Base-by-base conservation (phyloP, 2,888 invertebrate genomes). In the Zonitis immaculata region DNA sequence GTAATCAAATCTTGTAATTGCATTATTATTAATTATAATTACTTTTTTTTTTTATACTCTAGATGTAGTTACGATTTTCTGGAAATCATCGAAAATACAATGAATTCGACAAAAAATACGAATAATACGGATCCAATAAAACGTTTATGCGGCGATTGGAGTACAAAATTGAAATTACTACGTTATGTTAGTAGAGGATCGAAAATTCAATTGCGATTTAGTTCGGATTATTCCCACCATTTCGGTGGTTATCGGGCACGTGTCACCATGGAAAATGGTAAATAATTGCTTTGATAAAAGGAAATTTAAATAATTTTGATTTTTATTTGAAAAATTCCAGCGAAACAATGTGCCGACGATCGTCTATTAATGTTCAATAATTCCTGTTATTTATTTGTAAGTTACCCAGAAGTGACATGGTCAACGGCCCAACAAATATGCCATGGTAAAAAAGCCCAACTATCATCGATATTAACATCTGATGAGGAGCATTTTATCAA, bases 51-150 rank as follows among this genome's bases (percentile, higher is more conserved):
- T n/a, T n/a, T n/a, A n/a, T n/a, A n/a, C 54, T 74, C 22, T 79
- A 90, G 90, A 58, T 91, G 90, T 79, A 84, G 84, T 65, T 91
- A 89, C 76, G 91, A 91, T 73, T 89, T 82, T 71, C 70, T 90
- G 67, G 86, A 88, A 75, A 82, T 89, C 61, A 77, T 79, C 46
- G 87, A 85, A 61, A 49, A 54, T 42, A 39, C 60, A 35, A 42
- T 55, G 18, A 66, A 64, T 50, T 52, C 54, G 35, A 69, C 75
- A 32, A 20, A 44, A n/a, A n/a, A n/a, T n/a, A n/a, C n/a, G 39
- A 51, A 44, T 28, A 63, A 60, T 45, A 58, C 60, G 6, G 61
- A 52, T 6, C 42, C 59, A 6, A 52, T 56, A 22, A 57, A 62
- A 47, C 79, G 84, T 0, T 76, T 86, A 6, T 91, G 91, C 72